These are phyloP conservation scores for Notamacropus eugenii DNA, from an alignment of 2,797 vertebrate genomes.

Conservation along the genomic window DNA sequence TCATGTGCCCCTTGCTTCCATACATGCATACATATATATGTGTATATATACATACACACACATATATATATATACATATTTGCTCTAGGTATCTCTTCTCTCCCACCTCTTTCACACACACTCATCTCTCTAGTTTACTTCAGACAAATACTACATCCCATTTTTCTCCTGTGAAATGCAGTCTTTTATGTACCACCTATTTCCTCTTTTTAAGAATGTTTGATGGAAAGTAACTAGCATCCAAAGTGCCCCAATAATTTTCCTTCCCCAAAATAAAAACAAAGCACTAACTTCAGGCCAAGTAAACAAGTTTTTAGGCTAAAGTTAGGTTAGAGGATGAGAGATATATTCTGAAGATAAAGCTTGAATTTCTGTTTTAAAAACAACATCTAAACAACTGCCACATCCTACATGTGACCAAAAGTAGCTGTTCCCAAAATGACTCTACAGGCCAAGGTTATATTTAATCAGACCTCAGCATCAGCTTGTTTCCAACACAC, in stretches of 20 bases:
- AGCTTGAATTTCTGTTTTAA: slow-evolving; percentile 29
- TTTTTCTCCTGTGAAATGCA: not conserved
- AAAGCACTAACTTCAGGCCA: not conserved
- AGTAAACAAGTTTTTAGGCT: not conserved
- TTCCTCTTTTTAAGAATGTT: not conserved
- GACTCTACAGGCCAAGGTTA: not conserved
- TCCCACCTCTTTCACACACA: not conserved
- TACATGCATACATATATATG: no score
- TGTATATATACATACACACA: no score
- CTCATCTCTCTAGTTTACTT: not conserved
- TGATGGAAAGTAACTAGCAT: not conserved
- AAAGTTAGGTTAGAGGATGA: slow-evolving; percentile 23
- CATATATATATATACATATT: no score
- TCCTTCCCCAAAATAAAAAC: not conserved
- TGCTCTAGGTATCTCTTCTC: not conserved
- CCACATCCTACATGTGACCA: slow-evolving; percentile 28
- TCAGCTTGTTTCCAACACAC: slow-evolving; percentile 41
- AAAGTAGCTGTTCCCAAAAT: slow-evolving; percentile 24
- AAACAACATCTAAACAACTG: slow-evolving; percentile 48
- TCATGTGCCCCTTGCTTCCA: not conserved
- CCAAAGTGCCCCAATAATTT: not conserved
- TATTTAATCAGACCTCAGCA: slow-evolving; percentile 20
- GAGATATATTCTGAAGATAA: slow-evolving; percentile 51
- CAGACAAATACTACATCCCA: not conserved
- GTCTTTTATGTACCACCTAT: not conserved